Conservation (phyloP, 2,888 invertebrate genomes). For the Caenorhabditis sp. region DNA sequence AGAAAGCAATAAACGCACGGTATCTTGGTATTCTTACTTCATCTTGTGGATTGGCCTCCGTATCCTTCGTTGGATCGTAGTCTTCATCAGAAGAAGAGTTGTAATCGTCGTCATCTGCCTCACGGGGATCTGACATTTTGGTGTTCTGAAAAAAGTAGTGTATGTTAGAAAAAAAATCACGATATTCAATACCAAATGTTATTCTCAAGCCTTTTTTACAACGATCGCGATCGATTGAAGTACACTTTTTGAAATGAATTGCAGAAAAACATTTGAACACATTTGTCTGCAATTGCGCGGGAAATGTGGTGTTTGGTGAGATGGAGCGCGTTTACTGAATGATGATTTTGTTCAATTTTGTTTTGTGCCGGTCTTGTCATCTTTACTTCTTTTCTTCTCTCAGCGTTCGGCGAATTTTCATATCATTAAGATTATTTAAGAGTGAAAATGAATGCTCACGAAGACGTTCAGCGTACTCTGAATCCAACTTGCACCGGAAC, state of each 20-base stretch:
- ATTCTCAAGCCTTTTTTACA: no score
- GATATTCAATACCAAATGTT: no score
- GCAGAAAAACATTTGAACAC: background rate
- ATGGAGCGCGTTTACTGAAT: constrained; percentile 42
- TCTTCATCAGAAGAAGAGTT: constrained; percentile 65
- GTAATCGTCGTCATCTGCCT: constrained; percentile 38
- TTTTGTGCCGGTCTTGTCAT: no score
- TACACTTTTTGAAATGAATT: background rate
- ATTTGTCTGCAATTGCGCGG: constrained; percentile 37
- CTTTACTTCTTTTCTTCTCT: no score
- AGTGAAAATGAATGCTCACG: constrained; percentile 52
- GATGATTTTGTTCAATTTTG: constrained; percentile 46
- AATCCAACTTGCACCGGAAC: constrained; percentile 85
- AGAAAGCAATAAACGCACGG: constrained; percentile 42
- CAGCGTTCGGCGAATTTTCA: no score
- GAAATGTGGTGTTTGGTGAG: background rate
- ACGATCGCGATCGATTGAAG: no score
- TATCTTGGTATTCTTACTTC: constrained; percentile 58
- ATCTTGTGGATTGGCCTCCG: constrained; percentile 35
- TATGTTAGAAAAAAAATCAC: no score
- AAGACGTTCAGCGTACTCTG: constrained; percentile 57
- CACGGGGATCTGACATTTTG: constrained; percentile 14
- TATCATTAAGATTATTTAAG: constrained; percentile 3
- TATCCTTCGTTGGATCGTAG: constrained; percentile 57
- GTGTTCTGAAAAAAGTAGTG: constrained; percentile 1